Evolutionary conservation across 2,888 invertebrate genomes (phyloP), one percentile per base, ranked within the genome.

Genomic region (Hypomecis punctinalis): DNA sequence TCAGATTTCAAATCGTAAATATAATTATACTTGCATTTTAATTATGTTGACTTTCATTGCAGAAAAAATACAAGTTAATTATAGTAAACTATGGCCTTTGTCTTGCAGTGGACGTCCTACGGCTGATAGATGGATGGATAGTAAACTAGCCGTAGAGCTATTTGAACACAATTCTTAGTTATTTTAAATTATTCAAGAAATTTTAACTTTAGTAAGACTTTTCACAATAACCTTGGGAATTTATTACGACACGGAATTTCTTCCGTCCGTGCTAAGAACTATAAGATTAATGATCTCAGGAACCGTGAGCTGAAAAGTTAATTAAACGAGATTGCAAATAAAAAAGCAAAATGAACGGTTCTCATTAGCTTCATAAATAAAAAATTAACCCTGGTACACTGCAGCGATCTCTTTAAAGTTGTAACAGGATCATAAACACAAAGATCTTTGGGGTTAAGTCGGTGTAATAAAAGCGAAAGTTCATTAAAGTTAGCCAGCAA

Each of bases 391-490:
- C 70, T 64, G 72, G 73, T 71, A 76, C 72, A 74, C 70, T 74
- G 77, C 78, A 79, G 82, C 82, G 83, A 86, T 83, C 82, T 85
- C 83, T 84, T 85, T 85, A 87, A 90, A 89, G 81, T 88, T 88
- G 85, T 84, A 89, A 87, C 84, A 85, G 84, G 84, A 85, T 87
- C 86, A 85, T 90, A 90, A 90, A 87, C 86, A 84, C 83, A 84
- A 83, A 84, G 84, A 84, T 86, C 86, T 85, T 86, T 81, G 80
- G 81, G 84, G 86, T 85, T 81, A 81, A 84, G 80, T 79, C 75
- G 69, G 76, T 72, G 73, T 85, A 86, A 89, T 90, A 89, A 91
- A 90, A 88, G 83, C 75, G 83, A 89, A 82, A 90, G 89, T 90
- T 88, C 86, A 90, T 90, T 89, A 85, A 90, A 90, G 80, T 90